Base-by-base conservation (phyloP, 1,140 invertebrate genomes). In the Aethina tumida region DNA sequence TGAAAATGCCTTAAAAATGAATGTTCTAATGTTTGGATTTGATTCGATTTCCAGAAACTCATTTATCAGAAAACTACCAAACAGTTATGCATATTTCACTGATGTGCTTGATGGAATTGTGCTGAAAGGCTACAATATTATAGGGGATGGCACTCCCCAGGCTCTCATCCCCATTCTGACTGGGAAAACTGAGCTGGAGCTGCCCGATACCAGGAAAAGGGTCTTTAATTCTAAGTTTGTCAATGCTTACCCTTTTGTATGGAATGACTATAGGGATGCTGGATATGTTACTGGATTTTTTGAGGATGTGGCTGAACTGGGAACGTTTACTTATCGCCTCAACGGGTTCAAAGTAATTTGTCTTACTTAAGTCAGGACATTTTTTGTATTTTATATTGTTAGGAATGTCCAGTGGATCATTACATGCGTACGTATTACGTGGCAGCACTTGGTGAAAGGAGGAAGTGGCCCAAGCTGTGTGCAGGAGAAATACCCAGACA, bases 91-190 rank as follows among this genome's bases (percentile, higher is more conserved):
- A 14, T 88, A 83, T 55, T 63, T 96, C 17, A 79, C 67, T 0
- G 65, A 87, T 8, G 57, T 66, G 5, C 59, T 94, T n/a, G 64
- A 74, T 14, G 77, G 77, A 3, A 63, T 77, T 8, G 67, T 90
- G 4, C 58, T 94, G 1, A 67, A 88, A 54, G 84, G 86, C 41
- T 58, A 58, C 31, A 94, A 94, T 53, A 93, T 95, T 35, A 80
- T 96, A 2, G 92, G 92, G 0, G 93, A 97, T 65, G 92, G 92
- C 0, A 96, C 92, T 0, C 88, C 91, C 0, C 89, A 94, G 50
- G 89, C 92, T 0, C 62, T 95, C 12, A 86, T 94, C 22, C 92
- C 92, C 0, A 82, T 97, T 27, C 64, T 97, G 0, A 94, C 91
- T 0, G 85, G 86, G 9, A 79, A 82, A 60, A 92, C 82, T 0